Evolutionary conservation across 1,140 invertebrate species (phyloP).

Genomic region (Trinorchestia longiramus): DNA sequence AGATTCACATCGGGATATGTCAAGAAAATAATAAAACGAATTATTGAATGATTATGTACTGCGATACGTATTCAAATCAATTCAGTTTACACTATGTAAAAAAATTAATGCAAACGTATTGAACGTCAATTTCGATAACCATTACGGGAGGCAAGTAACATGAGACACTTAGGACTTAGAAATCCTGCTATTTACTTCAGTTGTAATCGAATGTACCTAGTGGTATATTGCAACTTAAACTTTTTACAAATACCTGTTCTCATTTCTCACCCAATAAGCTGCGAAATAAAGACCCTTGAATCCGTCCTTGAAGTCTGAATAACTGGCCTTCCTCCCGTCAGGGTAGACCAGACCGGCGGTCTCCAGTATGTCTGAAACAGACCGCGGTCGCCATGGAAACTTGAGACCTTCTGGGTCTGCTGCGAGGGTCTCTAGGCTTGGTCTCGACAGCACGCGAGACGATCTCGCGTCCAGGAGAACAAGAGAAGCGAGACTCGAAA

Average conservation of each 20-base stretch:
- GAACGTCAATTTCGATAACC: neutral
- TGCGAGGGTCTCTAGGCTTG: slow-evolving; percentile 78
- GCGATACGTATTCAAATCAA: no score
- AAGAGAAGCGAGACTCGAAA: slow-evolving; percentile 81
- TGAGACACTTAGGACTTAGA: neutral
- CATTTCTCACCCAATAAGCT: slow-evolving; percentile 81
- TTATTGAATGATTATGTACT: no score
- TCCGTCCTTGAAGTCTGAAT: slow-evolving; percentile 72
- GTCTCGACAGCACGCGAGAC: slow-evolving; percentile 76
- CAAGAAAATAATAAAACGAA: no score
- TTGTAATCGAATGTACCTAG: no score
- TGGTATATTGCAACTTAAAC: no score
- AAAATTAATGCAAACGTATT: no score
- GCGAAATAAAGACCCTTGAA: slow-evolving; percentile 85
- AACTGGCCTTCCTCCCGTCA: slow-evolving; percentile 71
- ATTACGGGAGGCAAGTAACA: neutral
- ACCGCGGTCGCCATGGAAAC: slow-evolving; percentile 81
- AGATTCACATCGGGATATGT: no score
- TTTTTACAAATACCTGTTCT: no score
- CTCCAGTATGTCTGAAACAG: slow-evolving; percentile 74
- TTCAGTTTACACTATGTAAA: no score
- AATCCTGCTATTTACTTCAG: neutral
- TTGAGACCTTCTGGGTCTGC: slow-evolving; percentile 77
- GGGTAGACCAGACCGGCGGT: slow-evolving; percentile 76
- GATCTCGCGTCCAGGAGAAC: slow-evolving; percentile 78